Evolutionary conservation across 2,888 invertebrate genomes (phyloP).

Genomic region (Melolontha melolontha): DNA sequence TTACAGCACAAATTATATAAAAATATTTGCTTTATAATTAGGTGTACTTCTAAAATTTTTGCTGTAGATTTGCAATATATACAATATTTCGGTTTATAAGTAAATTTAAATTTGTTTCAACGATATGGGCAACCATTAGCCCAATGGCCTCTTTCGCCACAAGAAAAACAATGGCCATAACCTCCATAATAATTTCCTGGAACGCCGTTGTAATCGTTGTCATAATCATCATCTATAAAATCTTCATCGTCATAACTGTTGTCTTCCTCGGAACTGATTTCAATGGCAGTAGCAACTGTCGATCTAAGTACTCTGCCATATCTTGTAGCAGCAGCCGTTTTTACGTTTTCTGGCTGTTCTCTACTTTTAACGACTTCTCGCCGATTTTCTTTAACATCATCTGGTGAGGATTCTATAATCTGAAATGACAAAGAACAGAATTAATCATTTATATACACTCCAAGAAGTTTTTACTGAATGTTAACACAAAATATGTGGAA

Average conservation of each 20-base stretch:
- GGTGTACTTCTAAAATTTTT: too few species aligned
- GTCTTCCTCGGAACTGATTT: slow-evolving; percentile 45
- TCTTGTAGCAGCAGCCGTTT: neutral
- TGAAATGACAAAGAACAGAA: slow-evolving; percentile 59
- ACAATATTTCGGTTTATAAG: too few species aligned
- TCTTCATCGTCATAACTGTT: slow-evolving; percentile 18
- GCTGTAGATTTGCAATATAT: too few species aligned
- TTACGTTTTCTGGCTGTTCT: slow-evolving; percentile 32
- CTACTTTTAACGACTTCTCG: slow-evolving; percentile 68
- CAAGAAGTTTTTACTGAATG: neutral
- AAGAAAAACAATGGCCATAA: slow-evolving; percentile 71
- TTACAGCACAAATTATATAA: too few species aligned
- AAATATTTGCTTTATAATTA: too few species aligned
- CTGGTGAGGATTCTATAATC: slow-evolving; percentile 73
- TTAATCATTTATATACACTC: neutral
- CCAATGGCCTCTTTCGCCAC: slow-evolving; percentile 70
- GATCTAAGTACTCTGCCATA: slow-evolving; percentile 1
- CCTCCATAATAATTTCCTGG: slow-evolving; percentile 70
- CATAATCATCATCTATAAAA: slow-evolving; percentile 30
- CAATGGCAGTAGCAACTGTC: slow-evolving; percentile 20
- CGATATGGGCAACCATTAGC: slow-evolving; percentile 59
- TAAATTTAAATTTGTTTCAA: too few species aligned
- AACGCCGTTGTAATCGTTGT: slow-evolving; percentile 58
- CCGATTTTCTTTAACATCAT: slow-evolving; percentile 71
- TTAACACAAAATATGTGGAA: slow-evolving; percentile 50